phyloP scores from a whole-genome alignment of 2,113 vertebrate species.

The Leucopsar rothschildi region DNA sequence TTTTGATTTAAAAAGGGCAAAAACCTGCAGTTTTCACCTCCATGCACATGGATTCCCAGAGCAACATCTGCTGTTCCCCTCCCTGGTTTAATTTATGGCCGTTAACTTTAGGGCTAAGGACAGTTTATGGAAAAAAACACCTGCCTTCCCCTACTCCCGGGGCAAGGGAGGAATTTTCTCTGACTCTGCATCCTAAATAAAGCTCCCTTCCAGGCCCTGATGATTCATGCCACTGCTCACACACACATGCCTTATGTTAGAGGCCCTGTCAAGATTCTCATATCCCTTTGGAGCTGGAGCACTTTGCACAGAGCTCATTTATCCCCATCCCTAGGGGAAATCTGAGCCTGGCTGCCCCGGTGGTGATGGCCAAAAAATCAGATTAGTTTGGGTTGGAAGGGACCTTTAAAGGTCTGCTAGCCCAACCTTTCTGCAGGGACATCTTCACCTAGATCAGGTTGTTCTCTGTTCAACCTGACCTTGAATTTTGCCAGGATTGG shows the following conservation, averaged over 20 bases:
- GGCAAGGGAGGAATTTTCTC: constrained; percentile 61
- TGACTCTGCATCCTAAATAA: constrained; percentile 63
- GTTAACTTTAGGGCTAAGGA: constrained; percentile 54
- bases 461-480: neutral
- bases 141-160: constrained; percentile 59
- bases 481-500: neutral
- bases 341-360: neutral
- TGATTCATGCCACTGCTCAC: constrained; percentile 49
- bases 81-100: constrained; percentile 48
- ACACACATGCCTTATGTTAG: constrained; percentile 65
- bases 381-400: neutral
- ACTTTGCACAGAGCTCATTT: neutral
- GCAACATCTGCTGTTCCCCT: constrained; percentile 46
- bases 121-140: constrained; percentile 73
- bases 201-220: constrained; percentile 7
- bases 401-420: neutral
- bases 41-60: neutral
- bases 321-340: neutral
- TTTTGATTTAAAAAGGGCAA: neutral
- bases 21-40: neutral
- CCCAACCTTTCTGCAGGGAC: neutral
- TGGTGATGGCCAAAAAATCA: neutral
- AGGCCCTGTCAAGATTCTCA: constrained; percentile 34
- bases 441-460: neutral
- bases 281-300: neutral